Percentiles rank a stretch among this genome's conserved stretches.
Evolutionary conservation across 2,888 invertebrate species (phyloP).

Genomic region (Gymnoscelis rufifasciata): DNA sequence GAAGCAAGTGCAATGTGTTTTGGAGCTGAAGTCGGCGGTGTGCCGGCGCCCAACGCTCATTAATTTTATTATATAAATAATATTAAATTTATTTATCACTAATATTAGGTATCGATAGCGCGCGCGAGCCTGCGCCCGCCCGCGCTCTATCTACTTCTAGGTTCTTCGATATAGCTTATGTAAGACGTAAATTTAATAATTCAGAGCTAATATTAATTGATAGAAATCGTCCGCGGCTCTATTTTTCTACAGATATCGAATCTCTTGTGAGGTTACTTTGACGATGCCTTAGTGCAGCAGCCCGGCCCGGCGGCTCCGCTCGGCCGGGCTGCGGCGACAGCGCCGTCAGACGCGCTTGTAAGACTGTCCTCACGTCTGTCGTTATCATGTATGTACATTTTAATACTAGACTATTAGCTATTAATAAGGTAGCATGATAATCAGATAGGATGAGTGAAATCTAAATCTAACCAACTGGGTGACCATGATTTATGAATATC

Average conservation of each 20-base stretch:
- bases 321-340: neutral
- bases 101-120: conserved; percentile 25
- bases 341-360: neutral
- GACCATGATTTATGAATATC: conserved; percentile 1
- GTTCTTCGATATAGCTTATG: conserved; percentile 45
- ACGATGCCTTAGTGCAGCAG: conserved; percentile 29
- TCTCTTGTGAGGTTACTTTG: conserved; percentile 38
- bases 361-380: neutral
- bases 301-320: neutral
- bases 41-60: conserved; percentile 13
- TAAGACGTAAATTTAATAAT: conserved; percentile 50
- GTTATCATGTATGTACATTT: neutral
- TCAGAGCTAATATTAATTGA: conserved; percentile 47
- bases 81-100: conserved; percentile 30
- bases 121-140: neutral
- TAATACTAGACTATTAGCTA: neutral
- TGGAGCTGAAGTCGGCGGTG: conserved; percentile 10
- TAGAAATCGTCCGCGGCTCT: conserved; percentile 52
- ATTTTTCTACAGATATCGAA: conserved; percentile 62
- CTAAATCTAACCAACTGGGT: conserved; percentile 3
- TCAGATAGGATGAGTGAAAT: neutral
- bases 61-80: conserved; percentile 18
- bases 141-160: conserved; percentile 34
- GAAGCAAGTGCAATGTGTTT: conserved; percentile 30
- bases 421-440: neutral